Evolutionary conservation across 2,797 vertebrate species (phyloP), one percentile per base, ranked within the genome.

Genomic region (Smutsia gigantea): DNA sequence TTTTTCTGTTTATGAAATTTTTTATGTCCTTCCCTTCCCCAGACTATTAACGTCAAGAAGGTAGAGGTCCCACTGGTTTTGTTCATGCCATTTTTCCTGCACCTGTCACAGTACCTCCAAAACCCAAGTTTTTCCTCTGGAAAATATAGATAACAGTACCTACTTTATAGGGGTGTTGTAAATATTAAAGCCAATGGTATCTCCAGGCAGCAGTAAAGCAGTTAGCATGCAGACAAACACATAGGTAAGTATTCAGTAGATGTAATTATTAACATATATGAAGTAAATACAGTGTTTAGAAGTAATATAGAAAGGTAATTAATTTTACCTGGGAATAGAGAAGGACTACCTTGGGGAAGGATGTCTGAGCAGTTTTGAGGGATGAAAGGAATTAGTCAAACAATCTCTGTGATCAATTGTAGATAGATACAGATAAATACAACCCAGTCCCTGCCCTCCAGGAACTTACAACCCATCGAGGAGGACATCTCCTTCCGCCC

Each of bases 1-100:
- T 17, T 90, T 94, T 87, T 64, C 71, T 61, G 5, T 46, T 87
- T 92, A 49, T 92, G 13, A 91, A 83, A 81, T 25, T 66, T 37
- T 69, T 51, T 94, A 90, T 15, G 3, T 49, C n/a, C 18, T 4
- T 15, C 19, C 19, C 18, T 77, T 14, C 34, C 27, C 39, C 14
- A 66, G 17, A 81, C 23, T 75, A n/a, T n/a, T 78, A 69, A 68
- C 46, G 64, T 59, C 37, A 69, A 84, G 11, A 71, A 85, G 29
- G 8, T 10, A 59, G 23, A 90, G 55, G 53, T 21, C 31, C 12
- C 23, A 4, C 2, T 10, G 10, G 7, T 49, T 61, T 86, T 88
- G 12, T 59, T 95, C 8, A 57, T 63, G 29, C 14, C 6, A 5
- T 15, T 17, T 63, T 9, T 29, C 14, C 55, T 46, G 9, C 0